These are phyloP conservation scores for Acanthurus leucopareius DNA, from an alignment of 2,797 vertebrate genomes.

Conservation along the genomic window DNA sequence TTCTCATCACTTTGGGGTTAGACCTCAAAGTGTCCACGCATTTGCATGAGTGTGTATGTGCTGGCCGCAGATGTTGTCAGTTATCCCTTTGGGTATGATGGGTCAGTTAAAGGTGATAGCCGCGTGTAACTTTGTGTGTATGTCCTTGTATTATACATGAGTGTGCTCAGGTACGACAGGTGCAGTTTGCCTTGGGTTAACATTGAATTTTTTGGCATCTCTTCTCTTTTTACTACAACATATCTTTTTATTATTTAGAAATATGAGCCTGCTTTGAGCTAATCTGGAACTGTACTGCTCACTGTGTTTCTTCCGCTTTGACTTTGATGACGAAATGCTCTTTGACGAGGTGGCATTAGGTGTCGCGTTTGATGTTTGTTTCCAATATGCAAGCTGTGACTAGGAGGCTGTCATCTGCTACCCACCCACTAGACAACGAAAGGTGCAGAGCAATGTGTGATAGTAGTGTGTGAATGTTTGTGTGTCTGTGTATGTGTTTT, in stretches of 20 bases:
- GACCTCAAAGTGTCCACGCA: slow-evolving; percentile 20
- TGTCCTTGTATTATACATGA: slow-evolving; percentile 19
- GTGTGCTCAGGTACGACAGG: slow-evolving; percentile 18
- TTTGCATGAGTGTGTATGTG: slow-evolving; percentile 16
- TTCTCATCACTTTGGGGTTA: slow-evolving; percentile 28
- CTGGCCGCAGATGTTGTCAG: slow-evolving; percentile 37
- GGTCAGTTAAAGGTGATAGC: slow-evolving; percentile 42
- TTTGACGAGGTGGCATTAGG: slow-evolving; percentile 37
- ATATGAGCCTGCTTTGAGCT: slow-evolving; percentile 11
- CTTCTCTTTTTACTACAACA: slow-evolving; percentile 4
- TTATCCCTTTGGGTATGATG: slow-evolving; percentile 28
- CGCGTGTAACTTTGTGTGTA: background rate
- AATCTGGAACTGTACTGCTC: slow-evolving; percentile 12
- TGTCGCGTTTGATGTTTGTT: slow-evolving; percentile 41
- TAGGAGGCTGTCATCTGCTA: slow-evolving; percentile 20
- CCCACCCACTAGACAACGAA: slow-evolving; percentile 6
- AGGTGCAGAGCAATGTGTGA: slow-evolving; percentile 5
- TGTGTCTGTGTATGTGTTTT: background rate
- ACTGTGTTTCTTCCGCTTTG: slow-evolving; percentile 12
- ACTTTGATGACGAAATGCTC: slow-evolving; percentile 34
- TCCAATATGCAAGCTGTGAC: slow-evolving; percentile 31
- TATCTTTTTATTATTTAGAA: slow-evolving; percentile 28
- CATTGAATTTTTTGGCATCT: background rate
- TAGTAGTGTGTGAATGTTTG: background rate
- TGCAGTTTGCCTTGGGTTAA: slow-evolving; percentile 35